Evolutionary conservation across 2,113 vertebrate genomes (phyloP).

Genomic region (Ciconia stormi): DNA sequence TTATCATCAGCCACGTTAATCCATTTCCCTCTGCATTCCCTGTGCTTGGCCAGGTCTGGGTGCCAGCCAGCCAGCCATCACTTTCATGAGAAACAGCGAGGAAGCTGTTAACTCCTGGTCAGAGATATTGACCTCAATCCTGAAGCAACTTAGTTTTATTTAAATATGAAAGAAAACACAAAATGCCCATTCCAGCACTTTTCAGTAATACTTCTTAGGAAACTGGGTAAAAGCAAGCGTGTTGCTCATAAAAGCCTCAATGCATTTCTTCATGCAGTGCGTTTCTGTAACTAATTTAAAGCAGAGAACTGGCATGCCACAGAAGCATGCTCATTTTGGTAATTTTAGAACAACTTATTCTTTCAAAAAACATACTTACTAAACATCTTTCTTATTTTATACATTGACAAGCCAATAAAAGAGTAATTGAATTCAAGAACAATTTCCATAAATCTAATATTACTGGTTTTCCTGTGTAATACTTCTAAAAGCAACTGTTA

Average conservation of each 20-base stretch:
- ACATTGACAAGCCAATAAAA: background rate
- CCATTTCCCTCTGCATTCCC: background rate
- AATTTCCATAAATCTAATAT: background rate
- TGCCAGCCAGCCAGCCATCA: background rate
- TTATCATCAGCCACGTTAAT: background rate
- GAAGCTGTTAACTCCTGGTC: background rate
- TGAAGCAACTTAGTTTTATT: background rate
- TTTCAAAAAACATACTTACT: background rate
- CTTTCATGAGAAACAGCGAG: background rate
- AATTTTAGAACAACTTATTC: background rate
- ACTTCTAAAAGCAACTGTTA: background rate
- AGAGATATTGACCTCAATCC: background rate
- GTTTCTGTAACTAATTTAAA: background rate
- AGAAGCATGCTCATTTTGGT: background rate
- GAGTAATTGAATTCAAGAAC: background rate
- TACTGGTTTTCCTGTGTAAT: background rate
- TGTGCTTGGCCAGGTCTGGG: background rate
- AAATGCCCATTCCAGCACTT: background rate
- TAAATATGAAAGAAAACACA: background rate
- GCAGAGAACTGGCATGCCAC: background rate
- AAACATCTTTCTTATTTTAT: background rate
- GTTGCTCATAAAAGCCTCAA: background rate
- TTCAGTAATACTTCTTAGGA: background rate
- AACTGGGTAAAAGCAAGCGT: background rate
- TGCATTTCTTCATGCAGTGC: background rate